Conservation (phyloP, 2,888 invertebrate species). For the Tenodera sinensis region DNA sequence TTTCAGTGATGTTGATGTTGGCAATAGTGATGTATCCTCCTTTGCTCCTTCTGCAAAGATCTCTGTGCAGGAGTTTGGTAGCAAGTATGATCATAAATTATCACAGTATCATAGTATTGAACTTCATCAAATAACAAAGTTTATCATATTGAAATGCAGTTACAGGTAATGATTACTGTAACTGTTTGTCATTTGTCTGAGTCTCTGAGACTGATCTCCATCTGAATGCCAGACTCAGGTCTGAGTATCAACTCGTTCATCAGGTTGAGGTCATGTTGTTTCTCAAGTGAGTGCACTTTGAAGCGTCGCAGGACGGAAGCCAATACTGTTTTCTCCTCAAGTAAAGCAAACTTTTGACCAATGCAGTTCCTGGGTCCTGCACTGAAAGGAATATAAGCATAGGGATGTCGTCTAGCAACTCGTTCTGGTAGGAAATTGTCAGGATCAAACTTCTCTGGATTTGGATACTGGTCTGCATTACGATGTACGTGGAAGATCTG, state of each 20-base stretch:
- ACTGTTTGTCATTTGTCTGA: not conserved
- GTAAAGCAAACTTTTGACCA: slow-evolving; percentile 37
- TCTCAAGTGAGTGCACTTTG: slow-evolving; percentile 8
- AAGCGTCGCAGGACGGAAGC: slow-evolving; percentile 32
- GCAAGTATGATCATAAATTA: no score
- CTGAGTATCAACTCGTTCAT: slow-evolving; percentile 21
- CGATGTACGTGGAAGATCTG: slow-evolving; percentile 60
- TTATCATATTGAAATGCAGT: no score
- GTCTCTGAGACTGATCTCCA: not conserved
- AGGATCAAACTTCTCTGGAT: slow-evolving; percentile 65
- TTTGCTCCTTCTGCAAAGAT: no score
- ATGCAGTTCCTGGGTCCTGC: slow-evolving; percentile 41
- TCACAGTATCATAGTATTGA: no score
- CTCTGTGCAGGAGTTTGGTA: no score
- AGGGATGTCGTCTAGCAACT: slow-evolving; percentile 42
- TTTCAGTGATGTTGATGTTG: no score
- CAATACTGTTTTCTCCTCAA: slow-evolving; percentile 37
- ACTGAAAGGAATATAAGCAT: not conserved
- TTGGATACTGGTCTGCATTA: slow-evolving; percentile 49
- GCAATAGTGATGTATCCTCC: no score
- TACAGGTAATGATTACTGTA: no score
- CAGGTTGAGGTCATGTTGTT: not conserved
- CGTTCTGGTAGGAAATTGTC: slow-evolving; percentile 65
- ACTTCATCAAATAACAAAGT: no score
- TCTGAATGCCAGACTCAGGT: slow-evolving; percentile 19